Conservation (phyloP, 2,888 invertebrate genomes). For the Siphonodentalium dalli region DNA sequence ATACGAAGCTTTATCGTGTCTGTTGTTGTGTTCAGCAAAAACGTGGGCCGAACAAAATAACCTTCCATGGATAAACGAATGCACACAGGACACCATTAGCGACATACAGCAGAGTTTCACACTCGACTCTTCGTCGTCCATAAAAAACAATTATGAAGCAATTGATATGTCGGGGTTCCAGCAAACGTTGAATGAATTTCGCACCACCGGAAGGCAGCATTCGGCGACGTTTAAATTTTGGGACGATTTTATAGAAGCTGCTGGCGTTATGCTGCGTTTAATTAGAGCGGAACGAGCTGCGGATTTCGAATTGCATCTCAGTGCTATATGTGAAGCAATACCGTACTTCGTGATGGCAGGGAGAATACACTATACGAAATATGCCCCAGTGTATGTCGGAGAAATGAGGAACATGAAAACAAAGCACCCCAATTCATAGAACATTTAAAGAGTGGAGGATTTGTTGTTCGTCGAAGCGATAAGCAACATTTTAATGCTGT, state of each 20-base stretch:
- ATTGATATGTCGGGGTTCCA: too few relatives aligned
- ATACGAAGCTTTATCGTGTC: background rate
- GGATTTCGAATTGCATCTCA: slow-evolving; percentile 3
- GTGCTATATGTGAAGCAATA: too few relatives aligned
- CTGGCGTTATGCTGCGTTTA: background rate
- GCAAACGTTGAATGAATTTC: background rate
- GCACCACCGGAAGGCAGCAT: background rate
- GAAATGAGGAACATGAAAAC: slow-evolving; percentile 4
- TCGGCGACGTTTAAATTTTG: slow-evolving; percentile 3
- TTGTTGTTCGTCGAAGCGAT: slow-evolving; percentile 1
- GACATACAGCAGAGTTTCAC: background rate
- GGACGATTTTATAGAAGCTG: slow-evolving; percentile 3
- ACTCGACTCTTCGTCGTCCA: background rate
- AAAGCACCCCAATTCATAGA: background rate
- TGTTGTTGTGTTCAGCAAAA: slow-evolving; percentile 1
- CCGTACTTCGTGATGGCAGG: slow-evolving; percentile 3
- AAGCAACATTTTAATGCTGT: slow-evolving; percentile 1
- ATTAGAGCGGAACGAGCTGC: slow-evolving; percentile 7
- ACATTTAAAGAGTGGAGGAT: slow-evolving; percentile 1
- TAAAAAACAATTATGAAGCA: too few relatives aligned
- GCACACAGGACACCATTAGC: background rate
- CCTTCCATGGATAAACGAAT: background rate
- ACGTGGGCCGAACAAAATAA: background rate
- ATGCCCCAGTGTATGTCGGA: slow-evolving; percentile 5
- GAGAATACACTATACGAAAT: background rate